Conservation (phyloP, 2,888 invertebrate species). For the Heliconius sara region DNA sequence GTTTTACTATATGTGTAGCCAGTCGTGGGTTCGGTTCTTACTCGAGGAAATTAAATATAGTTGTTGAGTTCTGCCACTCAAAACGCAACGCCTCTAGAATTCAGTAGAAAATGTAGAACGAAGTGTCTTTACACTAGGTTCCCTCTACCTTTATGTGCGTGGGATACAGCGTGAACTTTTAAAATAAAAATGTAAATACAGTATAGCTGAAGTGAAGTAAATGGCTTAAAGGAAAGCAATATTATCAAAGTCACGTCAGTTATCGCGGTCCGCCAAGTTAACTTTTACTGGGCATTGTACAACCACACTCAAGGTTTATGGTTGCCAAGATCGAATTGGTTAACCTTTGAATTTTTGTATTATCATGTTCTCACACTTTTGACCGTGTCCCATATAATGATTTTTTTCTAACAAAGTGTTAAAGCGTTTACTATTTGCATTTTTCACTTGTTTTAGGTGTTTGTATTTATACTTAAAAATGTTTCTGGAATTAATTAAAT, state of each 20-base stretch:
- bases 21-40: no score
- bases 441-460: not conserved
- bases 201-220: not conserved
- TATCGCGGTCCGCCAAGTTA: slow-evolving; percentile 8
- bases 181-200: not conserved
- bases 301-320: slow-evolving; percentile 32
- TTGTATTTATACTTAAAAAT: not conserved
- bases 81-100: no score
- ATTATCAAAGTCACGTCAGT: slow-evolving; percentile 30
- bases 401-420: slow-evolving; percentile 26
- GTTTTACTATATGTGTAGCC: not conserved
- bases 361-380: slow-evolving; percentile 66
- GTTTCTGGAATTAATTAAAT: not conserved
- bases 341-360: slow-evolving; percentile 34
- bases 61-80: no score
- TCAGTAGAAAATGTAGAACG: no score
- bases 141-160: no score
- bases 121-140: no score
- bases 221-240: not conserved
- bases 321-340: slow-evolving; percentile 22
- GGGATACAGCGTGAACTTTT: no score
- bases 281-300: slow-evolving; percentile 31
- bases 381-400: slow-evolving; percentile 64
- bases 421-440: slow-evolving; percentile 18
- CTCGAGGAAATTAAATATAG: no score